Evolutionary conservation across 2,113 vertebrate species (phyloP).

Genomic region (Oncorhynchus keta): DNA sequence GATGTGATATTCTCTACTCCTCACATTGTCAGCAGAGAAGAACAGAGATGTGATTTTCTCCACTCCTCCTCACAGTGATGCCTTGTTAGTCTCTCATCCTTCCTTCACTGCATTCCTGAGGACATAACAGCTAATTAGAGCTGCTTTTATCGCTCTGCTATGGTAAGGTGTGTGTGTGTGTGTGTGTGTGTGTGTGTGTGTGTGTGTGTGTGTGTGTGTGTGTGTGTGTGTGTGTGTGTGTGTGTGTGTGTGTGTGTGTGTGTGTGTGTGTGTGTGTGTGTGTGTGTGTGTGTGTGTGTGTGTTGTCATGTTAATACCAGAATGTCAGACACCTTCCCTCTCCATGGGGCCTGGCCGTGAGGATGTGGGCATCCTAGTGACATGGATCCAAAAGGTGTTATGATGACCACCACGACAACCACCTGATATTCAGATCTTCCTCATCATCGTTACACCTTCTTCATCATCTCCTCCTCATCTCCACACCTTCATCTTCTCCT

Average conservation of each 20-base stretch:
- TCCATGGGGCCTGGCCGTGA: constrained; percentile 2
- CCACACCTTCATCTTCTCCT: neutral
- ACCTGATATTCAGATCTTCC: neutral
- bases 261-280: too few relatives aligned
- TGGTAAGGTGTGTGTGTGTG: neutral
- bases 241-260: too few relatives aligned
- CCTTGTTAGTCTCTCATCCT: neutral
- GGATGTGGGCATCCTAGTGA: constrained; percentile 19
- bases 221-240: too few relatives aligned
- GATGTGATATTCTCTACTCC: too few relatives aligned
- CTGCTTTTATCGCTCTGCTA: constrained; percentile 12
- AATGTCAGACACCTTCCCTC: constrained; percentile 6
- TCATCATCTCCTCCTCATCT: neutral
- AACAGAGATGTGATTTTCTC: too few relatives aligned
- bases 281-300: too few relatives aligned
- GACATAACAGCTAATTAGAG: constrained; percentile 14
- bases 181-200: too few relatives aligned
- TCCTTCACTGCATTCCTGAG: neutral
- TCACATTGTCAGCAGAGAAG: too few relatives aligned
- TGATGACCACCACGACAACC: neutral
- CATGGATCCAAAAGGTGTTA: constrained; percentile 11
- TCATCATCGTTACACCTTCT: neutral
- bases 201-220: too few relatives aligned
- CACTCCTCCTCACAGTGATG: too few relatives aligned
- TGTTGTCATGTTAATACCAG: constrained; percentile 26